A percentile compares a stretch with the other conserved stretches of the same genome.
Conservation (phyloP, 2,888 invertebrate species). For the Cryptocheilus praepositus region DNA sequence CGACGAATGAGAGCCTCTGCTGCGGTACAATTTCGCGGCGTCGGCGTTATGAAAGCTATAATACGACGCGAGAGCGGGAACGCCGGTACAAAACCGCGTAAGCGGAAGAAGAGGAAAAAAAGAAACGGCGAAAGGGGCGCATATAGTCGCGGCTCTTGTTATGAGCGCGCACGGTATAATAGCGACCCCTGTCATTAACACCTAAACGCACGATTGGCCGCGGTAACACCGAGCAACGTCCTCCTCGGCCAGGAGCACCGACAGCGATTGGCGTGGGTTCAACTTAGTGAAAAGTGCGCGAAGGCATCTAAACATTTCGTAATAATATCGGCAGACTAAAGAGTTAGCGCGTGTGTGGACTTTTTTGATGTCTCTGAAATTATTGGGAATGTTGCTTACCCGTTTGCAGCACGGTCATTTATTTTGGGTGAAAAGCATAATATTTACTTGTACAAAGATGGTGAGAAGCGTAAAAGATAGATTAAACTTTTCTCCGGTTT, state of each 20-base stretch:
- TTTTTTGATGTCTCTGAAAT: too few species aligned
- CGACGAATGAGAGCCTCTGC: slow-evolving; percentile 50
- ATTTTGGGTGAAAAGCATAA: too few species aligned
- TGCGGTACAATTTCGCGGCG: slow-evolving; percentile 56
- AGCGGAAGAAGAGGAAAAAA: slow-evolving; percentile 43
- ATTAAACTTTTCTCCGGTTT: too few species aligned
- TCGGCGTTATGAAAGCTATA: slow-evolving; percentile 66
- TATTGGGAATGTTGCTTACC: too few species aligned
- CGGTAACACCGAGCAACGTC: slow-evolving; percentile 37
- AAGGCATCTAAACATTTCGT: too few species aligned
- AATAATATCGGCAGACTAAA: too few species aligned
- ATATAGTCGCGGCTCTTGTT: slow-evolving; percentile 62
- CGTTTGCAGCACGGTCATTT: too few species aligned
- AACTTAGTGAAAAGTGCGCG: too few species aligned
- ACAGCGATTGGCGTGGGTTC: too few species aligned
- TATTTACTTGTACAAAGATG: too few species aligned
- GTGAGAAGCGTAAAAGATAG: too few species aligned
- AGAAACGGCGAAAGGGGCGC: slow-evolving; percentile 31
- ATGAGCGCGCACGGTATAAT: slow-evolving; percentile 58
- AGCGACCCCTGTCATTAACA: slow-evolving; percentile 71
- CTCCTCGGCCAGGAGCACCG: slow-evolving; percentile 23
- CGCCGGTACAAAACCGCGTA: slow-evolving; percentile 47
- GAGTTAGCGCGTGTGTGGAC: too few species aligned
- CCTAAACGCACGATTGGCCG: slow-evolving; percentile 66
- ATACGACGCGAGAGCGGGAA: slow-evolving; percentile 55